Evolutionary conservation across 2,113 vertebrate genomes (phyloP).

Genomic region (Seriola dumerili): DNA sequence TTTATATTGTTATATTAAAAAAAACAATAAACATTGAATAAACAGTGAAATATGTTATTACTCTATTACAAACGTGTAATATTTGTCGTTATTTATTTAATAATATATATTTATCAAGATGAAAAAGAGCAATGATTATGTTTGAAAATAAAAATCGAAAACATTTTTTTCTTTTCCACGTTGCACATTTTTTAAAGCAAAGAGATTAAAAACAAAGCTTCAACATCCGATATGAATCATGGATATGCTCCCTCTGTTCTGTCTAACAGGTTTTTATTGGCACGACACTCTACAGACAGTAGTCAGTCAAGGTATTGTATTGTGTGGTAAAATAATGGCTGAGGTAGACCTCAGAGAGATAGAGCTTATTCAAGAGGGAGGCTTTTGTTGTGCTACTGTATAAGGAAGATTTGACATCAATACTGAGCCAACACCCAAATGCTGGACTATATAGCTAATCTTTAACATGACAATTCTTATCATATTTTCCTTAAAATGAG

Average conservation of each 20-base stretch:
- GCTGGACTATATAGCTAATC: background rate
- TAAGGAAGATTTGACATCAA: conserved; percentile 1
- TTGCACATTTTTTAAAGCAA: background rate
- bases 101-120: too few relatives aligned
- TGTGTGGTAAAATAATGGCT: background rate
- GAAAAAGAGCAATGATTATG: background rate
- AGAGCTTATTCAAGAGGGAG: background rate
- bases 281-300: background rate
- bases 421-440: background rate
- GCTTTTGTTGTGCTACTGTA: background rate
- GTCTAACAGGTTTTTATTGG: background rate
- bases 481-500: background rate
- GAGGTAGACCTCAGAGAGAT: background rate
- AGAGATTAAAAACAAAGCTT: background rate
- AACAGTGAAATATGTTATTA: background rate
- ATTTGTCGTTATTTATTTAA: too few relatives aligned
- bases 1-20: background rate
- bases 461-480: background rate
- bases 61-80: too few relatives aligned
- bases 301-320: background rate
- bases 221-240: background rate
- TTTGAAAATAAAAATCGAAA: background rate
- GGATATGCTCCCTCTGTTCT: background rate
- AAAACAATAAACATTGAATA: background rate
- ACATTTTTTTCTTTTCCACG: too few relatives aligned